Conservation (phyloP, 2,113 vertebrate genomes). For the Catagonus wagneri region DNA sequence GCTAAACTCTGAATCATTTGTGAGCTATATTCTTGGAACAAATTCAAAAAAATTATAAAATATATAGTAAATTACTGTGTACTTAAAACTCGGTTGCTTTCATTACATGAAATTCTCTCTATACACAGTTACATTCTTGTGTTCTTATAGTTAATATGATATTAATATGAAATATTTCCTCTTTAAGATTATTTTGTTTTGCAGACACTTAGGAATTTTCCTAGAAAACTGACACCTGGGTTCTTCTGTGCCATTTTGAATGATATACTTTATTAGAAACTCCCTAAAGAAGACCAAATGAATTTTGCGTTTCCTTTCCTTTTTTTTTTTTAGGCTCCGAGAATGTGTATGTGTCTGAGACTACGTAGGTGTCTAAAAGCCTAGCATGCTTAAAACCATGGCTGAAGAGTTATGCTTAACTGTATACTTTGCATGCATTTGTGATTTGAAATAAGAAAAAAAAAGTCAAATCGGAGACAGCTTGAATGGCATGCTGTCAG, state of each 20-base stretch:
- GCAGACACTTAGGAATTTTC: conserved; percentile 22
- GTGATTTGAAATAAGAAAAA: conserved; percentile 86
- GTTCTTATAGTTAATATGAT: background rate
- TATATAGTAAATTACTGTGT: background rate
- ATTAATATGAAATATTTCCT: background rate
- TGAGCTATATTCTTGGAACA: background rate
- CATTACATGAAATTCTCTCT: background rate
- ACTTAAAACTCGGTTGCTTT: conserved; percentile 29
- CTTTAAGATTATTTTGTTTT: conserved; percentile 49
- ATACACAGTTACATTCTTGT: background rate
- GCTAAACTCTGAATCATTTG: background rate
- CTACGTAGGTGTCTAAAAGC: conserved; percentile 44
- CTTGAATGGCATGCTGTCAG: conserved; percentile 97
- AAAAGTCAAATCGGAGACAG: conserved; percentile 87
- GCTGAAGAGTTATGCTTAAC: conserved; percentile 84
- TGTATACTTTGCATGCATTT: conserved; percentile 93
- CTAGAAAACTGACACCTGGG: background rate
- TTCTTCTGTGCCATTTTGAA: conserved; percentile 52
- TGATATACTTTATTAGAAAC: conserved; percentile 49
- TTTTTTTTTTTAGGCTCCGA: conserved; percentile 34
- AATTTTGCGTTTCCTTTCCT: conserved; percentile 46
- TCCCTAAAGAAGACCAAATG: conserved; percentile 13
- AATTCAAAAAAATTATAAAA: background rate
- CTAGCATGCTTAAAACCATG: conserved; percentile 79
- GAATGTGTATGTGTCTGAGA: conserved; percentile 46